Percentiles rank a stretch among this genome's conserved stretches.
These are phyloP conservation scores for Proales similis DNA, from an alignment of 1,140 invertebrate genomes.

Conservation along the genomic window DNA sequence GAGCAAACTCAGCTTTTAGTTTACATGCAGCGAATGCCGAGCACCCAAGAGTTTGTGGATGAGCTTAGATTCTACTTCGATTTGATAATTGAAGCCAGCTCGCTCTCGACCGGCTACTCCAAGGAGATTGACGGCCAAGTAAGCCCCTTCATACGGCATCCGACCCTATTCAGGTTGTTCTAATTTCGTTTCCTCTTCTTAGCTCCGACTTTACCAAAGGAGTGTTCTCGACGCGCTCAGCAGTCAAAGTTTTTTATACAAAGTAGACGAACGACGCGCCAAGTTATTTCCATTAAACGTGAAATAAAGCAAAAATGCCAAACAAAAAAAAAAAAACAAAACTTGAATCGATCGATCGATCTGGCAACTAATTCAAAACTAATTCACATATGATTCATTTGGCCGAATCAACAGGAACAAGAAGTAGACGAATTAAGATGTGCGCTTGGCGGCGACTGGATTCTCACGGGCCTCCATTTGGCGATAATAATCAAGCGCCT, in stretches of 20 bases:
- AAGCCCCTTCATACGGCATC: not conserved
- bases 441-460: too few relatives aligned
- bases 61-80: slow-evolving; percentile 16
- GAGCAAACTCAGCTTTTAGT: slow-evolving; percentile 1
- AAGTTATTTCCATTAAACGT: slow-evolving; percentile 27
- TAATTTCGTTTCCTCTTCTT: not conserved
- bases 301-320: too few relatives aligned
- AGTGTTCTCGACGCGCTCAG: slow-evolving; percentile 1
- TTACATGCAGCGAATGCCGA: slow-evolving; percentile 1
- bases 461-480: not conserved
- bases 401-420: too few relatives aligned
- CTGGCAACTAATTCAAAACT: too few relatives aligned
- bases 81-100: slow-evolving; percentile 6
- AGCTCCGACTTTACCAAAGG: not conserved
- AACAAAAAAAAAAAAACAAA: too few relatives aligned
- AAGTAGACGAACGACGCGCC: slow-evolving; percentile 21
- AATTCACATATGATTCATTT: too few relatives aligned
- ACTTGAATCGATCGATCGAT: too few relatives aligned
- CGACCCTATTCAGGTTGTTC: not conserved
- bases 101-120: slow-evolving; percentile 18
- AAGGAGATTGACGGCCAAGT: slow-evolving; percentile 34
- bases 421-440: too few relatives aligned
- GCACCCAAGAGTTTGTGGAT: slow-evolving; percentile 1
- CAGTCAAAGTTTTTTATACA: slow-evolving; percentile 20
- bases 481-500: slow-evolving; percentile 33